Evolutionary conservation across 2,113 vertebrate genomes (phyloP).

Genomic region (Menidia beryllina): DNA sequence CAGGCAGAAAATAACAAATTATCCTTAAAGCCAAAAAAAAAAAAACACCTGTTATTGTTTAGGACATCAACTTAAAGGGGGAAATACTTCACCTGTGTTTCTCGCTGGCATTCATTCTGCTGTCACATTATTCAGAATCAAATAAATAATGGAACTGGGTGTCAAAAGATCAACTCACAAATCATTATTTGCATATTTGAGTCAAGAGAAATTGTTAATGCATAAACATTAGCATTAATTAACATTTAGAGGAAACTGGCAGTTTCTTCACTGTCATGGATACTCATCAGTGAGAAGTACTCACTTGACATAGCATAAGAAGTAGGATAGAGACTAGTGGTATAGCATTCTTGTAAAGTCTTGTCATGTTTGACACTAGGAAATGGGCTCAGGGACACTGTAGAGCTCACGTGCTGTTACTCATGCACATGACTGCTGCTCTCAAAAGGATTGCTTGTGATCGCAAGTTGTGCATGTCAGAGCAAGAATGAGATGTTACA

Average conservation of each 20-base stretch:
- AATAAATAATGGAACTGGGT: neutral
- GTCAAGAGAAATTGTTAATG: neutral
- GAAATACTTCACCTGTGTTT: conserved; percentile 15
- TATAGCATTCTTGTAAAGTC: conserved; percentile 38
- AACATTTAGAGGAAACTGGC: neutral
- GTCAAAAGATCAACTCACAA: neutral
- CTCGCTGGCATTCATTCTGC: neutral
- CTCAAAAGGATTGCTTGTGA: conserved; percentile 35
- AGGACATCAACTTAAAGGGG: neutral
- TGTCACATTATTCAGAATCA: conserved; percentile 16
- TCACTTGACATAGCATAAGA: neutral
- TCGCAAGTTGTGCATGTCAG: conserved; percentile 26
- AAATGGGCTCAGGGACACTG: conserved; percentile 47
- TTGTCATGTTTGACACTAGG: conserved; percentile 29
- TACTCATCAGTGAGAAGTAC: neutral
- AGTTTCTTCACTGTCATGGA: neutral
- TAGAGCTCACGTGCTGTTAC: conserved; percentile 25
- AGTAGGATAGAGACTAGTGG: conserved; percentile 2
- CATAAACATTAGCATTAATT: neutral
- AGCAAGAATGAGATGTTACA: conserved; percentile 34
- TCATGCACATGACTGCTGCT: conserved; percentile 36
- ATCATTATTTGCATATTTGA: neutral
- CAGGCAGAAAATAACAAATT: conserved; percentile 31
- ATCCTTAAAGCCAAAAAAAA: neutral
- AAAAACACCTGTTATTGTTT: conserved; percentile 15